These are phyloP conservation scores for Calosoma granatense DNA, from an alignment of 1,140 invertebrate species.

Conservation along the genomic window DNA sequence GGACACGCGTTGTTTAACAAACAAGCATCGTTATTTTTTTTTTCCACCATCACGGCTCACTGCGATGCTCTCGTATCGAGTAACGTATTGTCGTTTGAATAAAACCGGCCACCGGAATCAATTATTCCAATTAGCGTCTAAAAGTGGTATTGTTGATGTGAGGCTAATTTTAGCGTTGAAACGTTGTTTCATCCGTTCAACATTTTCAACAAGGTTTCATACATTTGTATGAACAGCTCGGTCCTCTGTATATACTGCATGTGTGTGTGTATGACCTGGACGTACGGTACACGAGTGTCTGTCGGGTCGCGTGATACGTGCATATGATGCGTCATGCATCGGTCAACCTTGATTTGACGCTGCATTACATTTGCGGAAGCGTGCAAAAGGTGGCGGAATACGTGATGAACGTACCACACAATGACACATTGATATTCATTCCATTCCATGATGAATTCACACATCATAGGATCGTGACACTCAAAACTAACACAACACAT, in stretches of 20 bases:
- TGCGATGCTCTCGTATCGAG: too few relatives aligned
- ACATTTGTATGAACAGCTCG: not conserved
- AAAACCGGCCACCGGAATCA: not conserved
- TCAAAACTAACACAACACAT: not conserved
- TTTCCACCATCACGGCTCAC: too few relatives aligned
- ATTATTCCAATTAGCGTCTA: not conserved
- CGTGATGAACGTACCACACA: not conserved
- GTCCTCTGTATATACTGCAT: not conserved
- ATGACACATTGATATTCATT: not conserved
- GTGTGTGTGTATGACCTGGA: not conserved
- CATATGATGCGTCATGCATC: not conserved
- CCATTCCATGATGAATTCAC: not conserved
- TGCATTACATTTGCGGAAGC: not conserved
- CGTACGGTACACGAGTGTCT: too few relatives aligned
- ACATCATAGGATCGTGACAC: not conserved
- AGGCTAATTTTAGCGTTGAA: not conserved
- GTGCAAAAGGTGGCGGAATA: not conserved
- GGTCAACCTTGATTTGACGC: not conserved
- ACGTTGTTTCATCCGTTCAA: not conserved
- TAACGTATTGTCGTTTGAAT: not conserved
- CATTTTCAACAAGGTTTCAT: not conserved
- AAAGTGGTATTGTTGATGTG: not conserved
- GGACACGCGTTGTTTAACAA: too few relatives aligned
- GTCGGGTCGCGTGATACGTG: too few relatives aligned
- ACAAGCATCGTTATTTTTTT: not conserved